A percentile compares a stretch with the other conserved stretches of the same genome.
These are phyloP conservation scores for Spodoptera frugiperda DNA, from an alignment of 1,140 invertebrate species.

Conservation along the genomic window DNA sequence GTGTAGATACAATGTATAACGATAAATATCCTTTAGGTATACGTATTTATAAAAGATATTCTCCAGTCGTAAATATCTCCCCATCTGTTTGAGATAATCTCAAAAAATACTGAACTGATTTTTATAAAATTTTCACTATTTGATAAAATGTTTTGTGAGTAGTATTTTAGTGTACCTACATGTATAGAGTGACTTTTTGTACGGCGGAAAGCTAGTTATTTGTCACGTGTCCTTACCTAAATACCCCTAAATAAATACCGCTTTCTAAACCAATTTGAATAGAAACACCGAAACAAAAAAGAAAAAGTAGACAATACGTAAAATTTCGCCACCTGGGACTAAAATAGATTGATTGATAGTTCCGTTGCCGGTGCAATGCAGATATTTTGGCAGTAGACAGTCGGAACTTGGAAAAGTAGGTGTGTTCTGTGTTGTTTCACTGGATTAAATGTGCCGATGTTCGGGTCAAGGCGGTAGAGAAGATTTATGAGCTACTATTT, in stretches of 20 bases:
- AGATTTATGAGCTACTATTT: not conserved
- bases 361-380: slow-evolving; percentile 1
- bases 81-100: too few relatives aligned
- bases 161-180: too few relatives aligned
- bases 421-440: slow-evolving; percentile 36
- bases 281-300: not conserved
- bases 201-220: too few relatives aligned
- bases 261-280: not conserved
- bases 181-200: too few relatives aligned
- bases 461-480: slow-evolving; percentile 23
- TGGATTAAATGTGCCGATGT: not conserved
- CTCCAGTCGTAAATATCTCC: too few relatives aligned
- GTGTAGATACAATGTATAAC: too few relatives aligned
- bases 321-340: slow-evolving; percentile 6
- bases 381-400: slow-evolving; percentile 20
- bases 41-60: too few relatives aligned
- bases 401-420: slow-evolving; percentile 7
- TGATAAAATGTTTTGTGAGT: too few relatives aligned
- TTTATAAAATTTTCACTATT: too few relatives aligned
- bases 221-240: not conserved
- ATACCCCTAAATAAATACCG: not conserved
- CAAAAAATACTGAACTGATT: too few relatives aligned
- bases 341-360: slow-evolving; percentile 45
- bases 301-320: slow-evolving; percentile 35
- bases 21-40: too few relatives aligned